These are phyloP conservation scores for Cassiopea xamachana DNA, from an alignment of 30 jellyfish, hydroid and myxozoan species.

Conservation along the genomic window DNA sequence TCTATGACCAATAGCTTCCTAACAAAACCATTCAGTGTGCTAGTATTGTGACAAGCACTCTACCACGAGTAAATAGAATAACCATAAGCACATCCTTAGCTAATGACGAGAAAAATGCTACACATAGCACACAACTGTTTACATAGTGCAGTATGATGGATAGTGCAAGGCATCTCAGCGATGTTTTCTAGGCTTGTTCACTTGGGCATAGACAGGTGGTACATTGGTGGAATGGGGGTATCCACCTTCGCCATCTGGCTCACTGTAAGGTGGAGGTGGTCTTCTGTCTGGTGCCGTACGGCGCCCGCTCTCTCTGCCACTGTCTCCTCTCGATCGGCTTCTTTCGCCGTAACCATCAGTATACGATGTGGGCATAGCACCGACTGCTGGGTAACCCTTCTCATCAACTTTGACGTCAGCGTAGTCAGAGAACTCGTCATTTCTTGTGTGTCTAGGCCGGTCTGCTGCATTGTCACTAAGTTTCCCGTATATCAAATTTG, in stretches of 20 bases:
- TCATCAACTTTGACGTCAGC: constrained; percentile 58
- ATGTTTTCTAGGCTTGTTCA: constrained; percentile 51
- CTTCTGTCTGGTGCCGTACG: constrained; percentile 56
- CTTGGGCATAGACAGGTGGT: constrained; percentile 70
- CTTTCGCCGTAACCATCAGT: constrained; percentile 64
- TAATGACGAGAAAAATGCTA: neutral
- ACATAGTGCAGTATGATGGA: neutral
- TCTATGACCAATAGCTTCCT: neutral
- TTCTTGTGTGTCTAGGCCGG: constrained; percentile 21
- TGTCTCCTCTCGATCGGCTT: constrained; percentile 22
- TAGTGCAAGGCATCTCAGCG: constrained; percentile 3
- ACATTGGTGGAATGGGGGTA: neutral
- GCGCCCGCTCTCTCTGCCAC: constrained; percentile 33
- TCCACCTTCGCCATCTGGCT: constrained; percentile 29
- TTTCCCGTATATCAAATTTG: constrained; percentile 38
- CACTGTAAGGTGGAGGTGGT: constrained; percentile 57
- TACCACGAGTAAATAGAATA: neutral
- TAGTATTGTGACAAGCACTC: neutral
- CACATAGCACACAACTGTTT: neutral
- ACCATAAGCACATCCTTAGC: neutral
- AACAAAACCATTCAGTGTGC: neutral
- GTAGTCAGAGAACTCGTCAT: constrained; percentile 24
- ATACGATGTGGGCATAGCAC: constrained; percentile 30
- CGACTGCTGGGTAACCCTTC: constrained; percentile 54
- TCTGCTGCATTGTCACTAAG: constrained; percentile 39